These are phyloP conservation scores for Dinoponera quadriceps DNA, from an alignment of 1,140 invertebrate species.

Conservation along the genomic window DNA sequence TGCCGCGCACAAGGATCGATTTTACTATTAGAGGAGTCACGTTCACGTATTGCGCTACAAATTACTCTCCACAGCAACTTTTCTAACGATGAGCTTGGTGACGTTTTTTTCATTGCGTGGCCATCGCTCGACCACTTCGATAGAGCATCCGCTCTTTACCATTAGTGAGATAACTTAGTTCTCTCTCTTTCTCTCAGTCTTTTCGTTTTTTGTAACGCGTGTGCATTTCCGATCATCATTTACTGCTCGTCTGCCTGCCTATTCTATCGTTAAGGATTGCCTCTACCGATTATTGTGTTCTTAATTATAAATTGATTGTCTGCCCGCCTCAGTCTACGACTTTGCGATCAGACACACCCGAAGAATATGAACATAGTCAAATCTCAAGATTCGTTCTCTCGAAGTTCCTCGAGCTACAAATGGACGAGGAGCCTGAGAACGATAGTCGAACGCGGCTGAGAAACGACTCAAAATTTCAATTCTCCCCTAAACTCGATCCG, in stretches of 20 bases:
- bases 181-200: too few species aligned
- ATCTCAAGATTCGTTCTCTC: conserved; percentile 17
- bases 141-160: conserved; percentile 20
- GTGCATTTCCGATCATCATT: conserved; percentile 31
- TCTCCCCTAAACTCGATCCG: conserved; percentile 13
- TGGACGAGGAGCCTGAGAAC: background rate
- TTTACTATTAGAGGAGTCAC: conserved; percentile 35
- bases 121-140: conserved; percentile 14
- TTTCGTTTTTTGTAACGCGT: conserved; percentile 10
- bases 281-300: conserved; percentile 50
- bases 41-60: background rate
- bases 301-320: conserved; percentile 55
- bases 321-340: conserved; percentile 48
- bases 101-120: conserved; percentile 11
- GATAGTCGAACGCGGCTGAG: conserved; percentile 4
- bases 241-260: conserved; percentile 66
- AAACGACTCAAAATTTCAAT: background rate
- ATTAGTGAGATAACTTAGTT: conserved; percentile 42
- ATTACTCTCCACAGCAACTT: conserved; percentile 3
- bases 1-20: conserved; percentile 12
- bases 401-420: background rate
- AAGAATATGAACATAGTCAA: conserved; percentile 26
- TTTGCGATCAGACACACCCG: conserved; percentile 65
- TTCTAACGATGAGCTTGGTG: conserved; percentile 21
- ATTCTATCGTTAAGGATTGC: conserved; percentile 48